A percentile compares a stretch with the other conserved stretches of the same genome.
These are phyloP conservation scores for Oophaga sylvatica DNA, from an alignment of 2,797 vertebrate species.

Conservation along the genomic window DNA sequence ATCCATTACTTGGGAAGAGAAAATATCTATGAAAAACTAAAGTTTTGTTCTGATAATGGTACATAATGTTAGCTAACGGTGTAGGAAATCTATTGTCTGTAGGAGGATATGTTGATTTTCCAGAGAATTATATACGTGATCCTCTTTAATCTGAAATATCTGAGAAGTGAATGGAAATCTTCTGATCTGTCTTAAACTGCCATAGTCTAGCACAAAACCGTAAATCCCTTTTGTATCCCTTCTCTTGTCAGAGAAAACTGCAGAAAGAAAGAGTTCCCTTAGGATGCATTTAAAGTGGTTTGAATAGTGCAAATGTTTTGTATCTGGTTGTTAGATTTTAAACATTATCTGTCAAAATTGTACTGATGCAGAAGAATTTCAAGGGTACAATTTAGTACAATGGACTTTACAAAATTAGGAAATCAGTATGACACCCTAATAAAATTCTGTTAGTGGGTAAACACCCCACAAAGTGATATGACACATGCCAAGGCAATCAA, in stretches of 20 bases:
- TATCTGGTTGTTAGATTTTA: not conserved
- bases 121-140: not conserved
- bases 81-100: not conserved
- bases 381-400: too few species aligned
- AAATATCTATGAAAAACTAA: too few species aligned
- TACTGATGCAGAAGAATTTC: not conserved
- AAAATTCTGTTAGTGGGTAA: too few species aligned
- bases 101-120: not conserved
- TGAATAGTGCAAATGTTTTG: not conserved
- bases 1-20: too few species aligned
- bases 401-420: too few species aligned
- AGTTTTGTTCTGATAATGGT: too few species aligned
- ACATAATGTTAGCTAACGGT: too few species aligned
- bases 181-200: constrained; percentile 11
- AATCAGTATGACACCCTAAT: too few species aligned
- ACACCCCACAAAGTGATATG: too few species aligned
- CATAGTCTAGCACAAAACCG: not conserved
- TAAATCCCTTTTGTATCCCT: not conserved
- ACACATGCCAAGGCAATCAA: too few species aligned
- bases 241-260: not conserved
- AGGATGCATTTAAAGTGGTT: constrained; percentile 7
- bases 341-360: not conserved
- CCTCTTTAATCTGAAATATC: not conserved
- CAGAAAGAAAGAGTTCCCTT: not conserved
- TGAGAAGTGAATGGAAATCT: not conserved